phyloP scores from a whole-genome alignment of 2,797 vertebrate genomes.

The Halcyon smyrnensis region DNA sequence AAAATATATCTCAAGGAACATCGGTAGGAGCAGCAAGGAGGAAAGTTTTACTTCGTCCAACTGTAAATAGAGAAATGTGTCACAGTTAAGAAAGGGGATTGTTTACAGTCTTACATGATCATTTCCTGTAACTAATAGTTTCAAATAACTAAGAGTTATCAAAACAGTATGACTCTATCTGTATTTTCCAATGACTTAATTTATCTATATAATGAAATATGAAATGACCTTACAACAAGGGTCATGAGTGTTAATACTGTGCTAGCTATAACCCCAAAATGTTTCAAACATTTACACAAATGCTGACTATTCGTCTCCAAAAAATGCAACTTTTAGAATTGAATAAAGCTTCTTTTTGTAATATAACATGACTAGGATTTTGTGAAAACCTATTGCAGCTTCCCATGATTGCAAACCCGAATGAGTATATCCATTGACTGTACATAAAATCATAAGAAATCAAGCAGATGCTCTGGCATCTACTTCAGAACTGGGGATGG shows the following conservation, averaged over 20 bases:
- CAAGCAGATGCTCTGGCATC: neutral
- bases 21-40: neutral
- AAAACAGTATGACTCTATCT: neutral
- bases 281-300: neutral
- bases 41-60: neutral
- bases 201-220: neutral
- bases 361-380: neutral
- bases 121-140: neutral
- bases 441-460: neutral
- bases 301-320: neutral
- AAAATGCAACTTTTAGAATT: neutral
- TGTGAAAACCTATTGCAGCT: neutral
- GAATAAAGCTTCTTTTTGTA: neutral
- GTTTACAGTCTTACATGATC: neutral
- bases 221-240: neutral
- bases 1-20: neutral
- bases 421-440: neutral
- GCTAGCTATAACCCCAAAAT: rapidly evolving
- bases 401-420: neutral
- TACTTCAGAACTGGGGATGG: neutral
- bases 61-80: neutral
- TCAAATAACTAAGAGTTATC: neutral
- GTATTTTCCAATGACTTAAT: neutral
- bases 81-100: neutral
- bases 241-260: neutral